Base-by-base conservation (phyloP, 2,888 invertebrate species). In the Amphiduros pacificus region DNA sequence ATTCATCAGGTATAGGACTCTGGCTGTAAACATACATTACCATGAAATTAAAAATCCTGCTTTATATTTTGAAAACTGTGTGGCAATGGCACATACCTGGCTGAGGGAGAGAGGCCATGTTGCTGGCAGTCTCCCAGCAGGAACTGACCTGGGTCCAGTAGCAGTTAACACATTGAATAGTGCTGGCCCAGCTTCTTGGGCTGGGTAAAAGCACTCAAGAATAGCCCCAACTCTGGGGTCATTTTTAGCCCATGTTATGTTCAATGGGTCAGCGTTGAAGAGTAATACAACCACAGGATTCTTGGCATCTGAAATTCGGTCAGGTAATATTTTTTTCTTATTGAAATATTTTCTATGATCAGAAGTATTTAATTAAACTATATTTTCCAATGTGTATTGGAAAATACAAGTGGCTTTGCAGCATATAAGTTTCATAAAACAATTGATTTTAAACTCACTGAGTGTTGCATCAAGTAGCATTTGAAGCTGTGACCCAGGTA, bases 401-500 rank as follows among this genome's bases (percentile, higher is more conserved):
- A n/a, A n/a, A n/a, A n/a, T n/a, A n/a, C n/a, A n/a, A n/a, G n/a
- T n/a, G n/a, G n/a, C n/a, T n/a, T n/a, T n/a, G n/a, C n/a, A n/a
- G n/a, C n/a, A n/a, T n/a, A n/a, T n/a, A n/a, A n/a, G n/a, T n/a
- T n/a, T n/a, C n/a, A n/a, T n/a, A n/a, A n/a, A n/a, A n/a, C n/a
- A n/a, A n/a, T n/a, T n/a, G n/a, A n/a, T n/a, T n/a, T n/a, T n/a
- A n/a, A n/a, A n/a, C n/a, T n/a, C n/a, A n/a, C n/a, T n/a, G n/a
- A n/a, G n/a, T n/a, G n/a, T n/a, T n/a, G n/a, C 75, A 64, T 77
- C 77, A 56, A 70, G 53, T 1, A 77, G 62, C 31, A 78, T 61
- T 31, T 71, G 65, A 11, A 67, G 59, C 61, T 79, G 78, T 26
- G 73, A 60, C 4, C 76, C 77, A 27, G 79, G 74, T 11, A 79